Conservation (phyloP, 2,888 invertebrate genomes). For the Sialis lutaria region DNA sequence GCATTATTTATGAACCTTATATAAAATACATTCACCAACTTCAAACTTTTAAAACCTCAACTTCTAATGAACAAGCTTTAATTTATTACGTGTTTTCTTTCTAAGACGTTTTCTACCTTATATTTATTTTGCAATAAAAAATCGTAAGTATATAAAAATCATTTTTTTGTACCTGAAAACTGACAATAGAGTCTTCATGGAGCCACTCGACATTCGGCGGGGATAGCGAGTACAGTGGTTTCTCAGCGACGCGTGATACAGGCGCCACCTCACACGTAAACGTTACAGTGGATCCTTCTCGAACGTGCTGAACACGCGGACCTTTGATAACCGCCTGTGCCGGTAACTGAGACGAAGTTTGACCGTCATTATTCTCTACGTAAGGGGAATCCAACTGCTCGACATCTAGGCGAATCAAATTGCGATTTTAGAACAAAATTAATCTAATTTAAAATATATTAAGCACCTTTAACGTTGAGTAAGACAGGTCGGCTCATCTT, state of each 20-base stretch:
- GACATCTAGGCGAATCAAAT: slow-evolving; percentile 2
- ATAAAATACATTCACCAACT: no score
- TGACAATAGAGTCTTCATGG: slow-evolving; percentile 33
- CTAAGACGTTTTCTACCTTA: no score
- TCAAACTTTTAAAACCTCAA: no score
- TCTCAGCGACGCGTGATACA: slow-evolving; percentile 3
- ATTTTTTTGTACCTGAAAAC: slow-evolving; percentile 33
- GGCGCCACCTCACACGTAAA: slow-evolving; percentile 35
- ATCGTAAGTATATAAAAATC: no score
- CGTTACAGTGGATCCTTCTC: slow-evolving; percentile 33
- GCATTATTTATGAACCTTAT: no score
- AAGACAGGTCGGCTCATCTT: slow-evolving; percentile 51
- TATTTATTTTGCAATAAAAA: no score
- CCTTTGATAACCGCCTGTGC: slow-evolving; percentile 32
- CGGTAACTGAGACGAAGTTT: neutral
- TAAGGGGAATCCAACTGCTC: slow-evolving; percentile 9
- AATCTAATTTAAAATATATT: neutral
- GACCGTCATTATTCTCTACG: neutral
- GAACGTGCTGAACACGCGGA: slow-evolving; percentile 32
- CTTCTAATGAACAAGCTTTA: no score
- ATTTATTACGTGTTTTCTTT: no score
- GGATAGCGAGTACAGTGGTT: slow-evolving; percentile 12
- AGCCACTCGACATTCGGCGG: slow-evolving; percentile 31
- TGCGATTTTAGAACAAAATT: neutral
- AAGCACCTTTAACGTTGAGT: slow-evolving; percentile 42